Evolutionary conservation across 2,113 vertebrate genomes (phyloP).

Genomic region (Tupaia chinensis): DNA sequence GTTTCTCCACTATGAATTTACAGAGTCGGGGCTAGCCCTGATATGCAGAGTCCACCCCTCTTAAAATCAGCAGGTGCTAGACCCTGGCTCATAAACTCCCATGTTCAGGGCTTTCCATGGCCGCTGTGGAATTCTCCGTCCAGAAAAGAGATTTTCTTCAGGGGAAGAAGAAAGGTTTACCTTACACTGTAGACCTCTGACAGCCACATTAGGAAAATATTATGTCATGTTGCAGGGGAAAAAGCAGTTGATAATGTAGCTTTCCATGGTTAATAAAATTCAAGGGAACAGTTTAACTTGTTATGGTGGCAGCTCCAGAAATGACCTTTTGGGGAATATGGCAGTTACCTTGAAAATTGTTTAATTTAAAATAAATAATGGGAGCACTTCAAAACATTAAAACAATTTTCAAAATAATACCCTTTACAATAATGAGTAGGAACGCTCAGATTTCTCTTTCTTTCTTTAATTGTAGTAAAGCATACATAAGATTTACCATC

Average conservation of each 20-base stretch:
- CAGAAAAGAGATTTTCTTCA: background rate
- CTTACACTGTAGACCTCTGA: background rate
- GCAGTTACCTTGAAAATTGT: constrained; percentile 28
- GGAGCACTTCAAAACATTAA: constrained; percentile 14
- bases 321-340: constrained; percentile 12
- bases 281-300: constrained; percentile 15
- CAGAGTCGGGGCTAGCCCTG: background rate
- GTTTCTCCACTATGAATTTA: constrained; percentile 11
- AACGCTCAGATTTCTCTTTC: background rate
- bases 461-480: constrained; percentile 17
- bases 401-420: constrained; percentile 12
- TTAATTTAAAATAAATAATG: constrained; percentile 59
- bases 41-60: background rate
- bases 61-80: constrained; percentile 35
- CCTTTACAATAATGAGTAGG: background rate
- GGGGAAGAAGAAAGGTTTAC: background rate
- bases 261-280: constrained; percentile 50
- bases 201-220: constrained; percentile 3
- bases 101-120: background rate
- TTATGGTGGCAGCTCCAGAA: background rate
- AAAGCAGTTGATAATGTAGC: background rate
- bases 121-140: background rate
- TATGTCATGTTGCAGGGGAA: background rate
- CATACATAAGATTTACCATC: background rate
- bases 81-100: background rate